Conservation (phyloP, 2,888 invertebrate genomes). For the Spatulosminthurus flaviceps region DNA sequence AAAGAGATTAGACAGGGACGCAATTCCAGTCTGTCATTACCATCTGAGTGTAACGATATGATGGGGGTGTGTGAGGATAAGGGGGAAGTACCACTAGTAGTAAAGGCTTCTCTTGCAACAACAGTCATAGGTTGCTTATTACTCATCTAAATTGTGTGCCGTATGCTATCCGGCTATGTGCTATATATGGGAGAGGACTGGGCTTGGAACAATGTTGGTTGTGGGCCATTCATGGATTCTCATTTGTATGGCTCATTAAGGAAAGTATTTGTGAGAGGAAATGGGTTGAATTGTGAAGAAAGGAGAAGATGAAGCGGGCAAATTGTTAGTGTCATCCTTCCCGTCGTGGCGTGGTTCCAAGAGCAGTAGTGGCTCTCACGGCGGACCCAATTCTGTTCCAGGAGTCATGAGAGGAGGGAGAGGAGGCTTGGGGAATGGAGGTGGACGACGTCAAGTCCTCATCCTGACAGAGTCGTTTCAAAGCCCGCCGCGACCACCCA, state of each 20-base stretch:
- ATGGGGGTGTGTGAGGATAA: neutral
- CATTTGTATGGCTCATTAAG: constrained; percentile 62
- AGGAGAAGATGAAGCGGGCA: constrained; percentile 57
- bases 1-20: constrained; percentile 38
- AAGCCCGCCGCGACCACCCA: neutral
- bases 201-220: constrained; percentile 24
- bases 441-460: constrained; percentile 27
- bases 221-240: constrained; percentile 60
- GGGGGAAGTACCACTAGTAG: constrained; percentile 14
- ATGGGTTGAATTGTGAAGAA: constrained; percentile 61
- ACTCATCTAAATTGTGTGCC: too few species aligned
- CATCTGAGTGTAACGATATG: constrained; percentile 28
- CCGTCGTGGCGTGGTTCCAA: neutral
- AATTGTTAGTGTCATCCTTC: constrained; percentile 52
- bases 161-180: neutral
- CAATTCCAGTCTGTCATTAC: constrained; percentile 36
- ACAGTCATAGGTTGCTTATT: too few species aligned
- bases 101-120: too few species aligned
- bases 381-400: neutral
- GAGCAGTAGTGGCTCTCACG: neutral
- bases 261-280: constrained; percentile 60
- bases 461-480: too few species aligned
- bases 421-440: constrained; percentile 16
- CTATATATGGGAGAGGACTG: neutral
- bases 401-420: too few species aligned